Conservation (phyloP, 2,113 vertebrate genomes). For the Blennius ocellaris region DNA sequence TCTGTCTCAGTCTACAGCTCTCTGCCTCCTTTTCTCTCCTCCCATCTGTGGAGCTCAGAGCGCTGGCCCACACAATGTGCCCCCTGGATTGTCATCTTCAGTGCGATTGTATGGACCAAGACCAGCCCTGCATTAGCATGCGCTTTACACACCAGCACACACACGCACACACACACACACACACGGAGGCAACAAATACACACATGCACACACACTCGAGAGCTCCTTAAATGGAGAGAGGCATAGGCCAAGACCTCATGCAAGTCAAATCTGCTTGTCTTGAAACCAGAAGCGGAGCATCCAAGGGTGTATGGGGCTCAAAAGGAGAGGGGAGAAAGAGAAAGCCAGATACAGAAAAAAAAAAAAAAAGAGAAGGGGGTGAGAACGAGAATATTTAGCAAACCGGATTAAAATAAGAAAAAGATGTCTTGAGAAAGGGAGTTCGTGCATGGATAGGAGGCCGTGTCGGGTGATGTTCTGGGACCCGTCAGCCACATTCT, state of each 20-base stretch:
- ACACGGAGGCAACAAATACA: too few relatives aligned
- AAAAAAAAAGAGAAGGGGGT: conserved; percentile 29
- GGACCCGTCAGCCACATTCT: conserved; percentile 55
- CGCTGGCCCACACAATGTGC: conserved; percentile 68
- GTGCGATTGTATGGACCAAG: conserved; percentile 72
- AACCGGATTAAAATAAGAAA: conserved; percentile 28
- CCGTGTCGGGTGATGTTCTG: conserved; percentile 35
- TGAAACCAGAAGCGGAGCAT: conserved; percentile 56
- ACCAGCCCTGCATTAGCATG: conserved; percentile 70
- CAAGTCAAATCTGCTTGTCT: conserved; percentile 69
- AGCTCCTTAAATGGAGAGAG: conserved; percentile 69
- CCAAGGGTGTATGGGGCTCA: conserved; percentile 19
- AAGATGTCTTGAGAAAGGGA: conserved; percentile 18
- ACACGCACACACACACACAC: conserved; percentile 51
- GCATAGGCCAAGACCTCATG: conserved; percentile 74
- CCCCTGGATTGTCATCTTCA: conserved; percentile 77
- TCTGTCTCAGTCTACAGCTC: conserved; percentile 47
- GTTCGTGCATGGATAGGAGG: conserved; percentile 16
- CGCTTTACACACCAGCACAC: conserved; percentile 68
- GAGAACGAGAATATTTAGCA: conserved; percentile 59
- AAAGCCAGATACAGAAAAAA: conserved; percentile 23
- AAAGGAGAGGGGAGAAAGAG: conserved; percentile 4
- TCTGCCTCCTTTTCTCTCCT: conserved; percentile 46
- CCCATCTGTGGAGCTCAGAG: conserved; percentile 59
- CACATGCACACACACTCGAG: conserved; percentile 37